Conservation (phyloP, 2,797 vertebrate genomes). For the Lacerta agilis region DNA sequence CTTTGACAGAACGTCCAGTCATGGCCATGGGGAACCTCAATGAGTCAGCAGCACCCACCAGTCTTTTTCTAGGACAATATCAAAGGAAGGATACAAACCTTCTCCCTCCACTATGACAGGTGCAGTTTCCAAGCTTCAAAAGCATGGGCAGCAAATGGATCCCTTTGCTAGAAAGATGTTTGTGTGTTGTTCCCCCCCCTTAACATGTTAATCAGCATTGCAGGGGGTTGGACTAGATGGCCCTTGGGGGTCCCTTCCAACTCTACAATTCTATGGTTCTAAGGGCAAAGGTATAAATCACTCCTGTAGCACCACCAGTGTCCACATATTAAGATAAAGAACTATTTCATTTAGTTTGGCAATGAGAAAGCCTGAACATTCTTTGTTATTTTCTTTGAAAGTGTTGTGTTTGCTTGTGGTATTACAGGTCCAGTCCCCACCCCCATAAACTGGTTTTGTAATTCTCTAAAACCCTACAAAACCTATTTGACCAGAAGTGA, state of each 20-base stretch:
- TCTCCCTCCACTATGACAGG: not conserved
- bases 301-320: no score
- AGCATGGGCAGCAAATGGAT: not conserved
- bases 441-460: not conserved
- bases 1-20: not conserved
- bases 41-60: not conserved
- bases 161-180: not conserved
- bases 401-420: not conserved
- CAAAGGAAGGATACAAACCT: not conserved
- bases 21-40: not conserved
- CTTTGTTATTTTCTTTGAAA: not conserved
- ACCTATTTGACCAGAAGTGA: not conserved
- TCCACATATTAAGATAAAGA: not conserved
- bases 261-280: no score
- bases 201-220: no score
- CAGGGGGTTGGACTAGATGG: no score
- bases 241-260: no score
- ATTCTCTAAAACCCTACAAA: not conserved
- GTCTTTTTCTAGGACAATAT: not conserved
- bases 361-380: not conserved
- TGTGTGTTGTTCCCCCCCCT: rapidly evolving
- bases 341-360: not conserved
- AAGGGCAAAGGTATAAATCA: no score
- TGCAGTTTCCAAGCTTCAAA: not conserved
- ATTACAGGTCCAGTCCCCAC: not conserved